Percentiles rank a stretch among this genome's conserved stretches.
Conservation (phyloP, 2,797 vertebrate genomes). For the Macropus fuliginosus region DNA sequence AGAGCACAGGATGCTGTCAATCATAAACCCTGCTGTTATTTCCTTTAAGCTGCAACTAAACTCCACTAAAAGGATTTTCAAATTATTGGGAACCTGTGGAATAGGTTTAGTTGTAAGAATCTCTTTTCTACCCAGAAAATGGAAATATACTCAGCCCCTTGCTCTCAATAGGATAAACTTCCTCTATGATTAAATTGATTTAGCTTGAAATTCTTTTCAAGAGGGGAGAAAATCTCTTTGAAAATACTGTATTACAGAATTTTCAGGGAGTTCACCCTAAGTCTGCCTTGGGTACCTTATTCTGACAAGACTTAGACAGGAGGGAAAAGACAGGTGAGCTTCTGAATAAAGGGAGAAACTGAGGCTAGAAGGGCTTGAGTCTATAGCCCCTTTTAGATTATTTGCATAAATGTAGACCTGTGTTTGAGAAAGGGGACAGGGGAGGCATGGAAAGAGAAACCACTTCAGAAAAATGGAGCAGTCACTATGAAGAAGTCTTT, state of each 20-base stretch:
- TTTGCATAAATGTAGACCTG: background rate
- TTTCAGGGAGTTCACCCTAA: constrained; percentile 37
- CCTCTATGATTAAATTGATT: constrained; percentile 11
- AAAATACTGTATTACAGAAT: constrained; percentile 5
- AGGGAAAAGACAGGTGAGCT: background rate
- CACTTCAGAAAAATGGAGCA: background rate
- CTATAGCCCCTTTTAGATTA: background rate
- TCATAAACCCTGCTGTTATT: background rate
- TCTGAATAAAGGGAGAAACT: background rate
- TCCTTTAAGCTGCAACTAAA: background rate
- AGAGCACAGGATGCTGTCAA: background rate
- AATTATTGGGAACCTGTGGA: background rate
- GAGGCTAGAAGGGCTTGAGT: too few species aligned
- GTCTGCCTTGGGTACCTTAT: background rate
- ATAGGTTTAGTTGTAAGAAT: background rate
- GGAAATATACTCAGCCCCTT: background rate
- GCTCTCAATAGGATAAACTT: constrained; percentile 1
- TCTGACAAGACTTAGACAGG: background rate
- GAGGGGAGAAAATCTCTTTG: background rate
- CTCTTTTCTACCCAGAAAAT: background rate
- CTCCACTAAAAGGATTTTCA: background rate
- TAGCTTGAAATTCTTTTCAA: constrained; percentile 24
- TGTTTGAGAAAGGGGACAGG: background rate
- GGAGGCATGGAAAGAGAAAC: background rate
- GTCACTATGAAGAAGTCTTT: background rate